phyloP scores from a whole-genome alignment of 1,140 invertebrate genomes.

The Lepeophtheirus salmonis region DNA sequence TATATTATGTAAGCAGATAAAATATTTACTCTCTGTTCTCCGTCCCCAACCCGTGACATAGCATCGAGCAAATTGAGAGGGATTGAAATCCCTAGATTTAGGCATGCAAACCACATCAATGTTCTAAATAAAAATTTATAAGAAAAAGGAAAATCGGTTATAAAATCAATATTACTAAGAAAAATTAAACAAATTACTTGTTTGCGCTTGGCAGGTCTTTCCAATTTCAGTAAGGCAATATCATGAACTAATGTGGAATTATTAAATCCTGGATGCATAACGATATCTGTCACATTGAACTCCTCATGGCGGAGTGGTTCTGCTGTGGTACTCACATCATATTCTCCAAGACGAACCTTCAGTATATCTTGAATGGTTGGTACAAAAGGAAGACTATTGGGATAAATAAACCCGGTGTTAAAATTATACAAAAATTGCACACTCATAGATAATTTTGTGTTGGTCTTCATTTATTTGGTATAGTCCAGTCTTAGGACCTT shows the following conservation, averaged over 20 bases:
- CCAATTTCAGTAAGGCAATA: constrained; percentile 30
- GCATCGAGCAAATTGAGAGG: constrained; percentile 26
- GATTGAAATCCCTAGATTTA: constrained; percentile 22
- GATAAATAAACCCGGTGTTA: too few relatives aligned
- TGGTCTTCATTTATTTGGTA: too few relatives aligned
- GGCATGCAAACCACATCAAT: constrained; percentile 33
- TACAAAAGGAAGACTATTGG: constrained; percentile 5
- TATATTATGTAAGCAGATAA: too few relatives aligned
- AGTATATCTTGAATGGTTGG: constrained; percentile 23
- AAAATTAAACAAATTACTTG: constrained; percentile 2
- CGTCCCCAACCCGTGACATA: constrained; percentile 40
- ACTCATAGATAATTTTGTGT: too few relatives aligned
- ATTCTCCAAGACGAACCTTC: constrained; percentile 33
- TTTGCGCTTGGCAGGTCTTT: constrained; percentile 24
- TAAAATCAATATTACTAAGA: not conserved
- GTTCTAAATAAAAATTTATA: constrained; percentile 21
- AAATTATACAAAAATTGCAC: too few relatives aligned
- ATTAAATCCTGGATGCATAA: constrained; percentile 23
- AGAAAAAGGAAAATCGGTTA: not conserved
- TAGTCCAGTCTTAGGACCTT: too few relatives aligned
- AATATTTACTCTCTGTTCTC: constrained; percentile 29
- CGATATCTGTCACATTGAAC: constrained; percentile 24
- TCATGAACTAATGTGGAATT: constrained; percentile 25
- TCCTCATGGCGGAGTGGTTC: constrained; percentile 26
- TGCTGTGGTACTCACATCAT: constrained; percentile 29